Evolutionary conservation across 30 jellyfish, hydroid and myxozoan species (phyloP), one percentile per base, ranked within the genome.

Genomic region (Turritopsis rubra): DNA sequence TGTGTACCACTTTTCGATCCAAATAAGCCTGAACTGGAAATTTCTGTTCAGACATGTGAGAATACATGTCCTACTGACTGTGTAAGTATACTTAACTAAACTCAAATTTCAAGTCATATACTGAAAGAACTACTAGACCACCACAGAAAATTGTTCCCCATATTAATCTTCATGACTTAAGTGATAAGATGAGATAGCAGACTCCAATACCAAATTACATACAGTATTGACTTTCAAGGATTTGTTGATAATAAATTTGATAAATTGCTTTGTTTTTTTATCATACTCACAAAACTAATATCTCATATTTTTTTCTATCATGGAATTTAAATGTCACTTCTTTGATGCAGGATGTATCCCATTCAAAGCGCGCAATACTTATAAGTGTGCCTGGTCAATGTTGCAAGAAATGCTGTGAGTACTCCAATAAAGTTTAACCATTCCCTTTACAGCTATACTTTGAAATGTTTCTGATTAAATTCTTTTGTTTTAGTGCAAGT

Each of bases 1-100:
- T 80, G 87, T 80, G 87, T 80, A 16, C 24, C 28, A 19, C 60
- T n/a, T 53, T 29, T 21, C 8, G 87, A 18, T 27, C 21, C 87
- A 31, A 80, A 80, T 20, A 52, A 53, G 28, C 83, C 65, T 21
- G 87, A 80, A 53, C 54, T 80, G 21, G 77, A 70, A 25, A 18
- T 70, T 26, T 26, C n/a, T 18, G 25, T 21, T 0, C 31, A 30
- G n/a, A 80, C 18, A 26, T 80, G 87, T 65, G 87, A 80, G 16
- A 52, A 80, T 19, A 52, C 18, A 20, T 80, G 87, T 1, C 54
- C 54, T 16, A 65, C 87, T 16, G 82, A 65, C 54, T 80, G 87
- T 80, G 87, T 80, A 80, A 22, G 87, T 80, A n/a, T 31, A n/a
- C 60, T 3, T 3, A 41, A 41, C 60, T 41, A 5, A 41, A 5